phyloP scores from a whole-genome alignment of 2,113 vertebrate genomes.

The Agapornis roseicollis region DNA sequence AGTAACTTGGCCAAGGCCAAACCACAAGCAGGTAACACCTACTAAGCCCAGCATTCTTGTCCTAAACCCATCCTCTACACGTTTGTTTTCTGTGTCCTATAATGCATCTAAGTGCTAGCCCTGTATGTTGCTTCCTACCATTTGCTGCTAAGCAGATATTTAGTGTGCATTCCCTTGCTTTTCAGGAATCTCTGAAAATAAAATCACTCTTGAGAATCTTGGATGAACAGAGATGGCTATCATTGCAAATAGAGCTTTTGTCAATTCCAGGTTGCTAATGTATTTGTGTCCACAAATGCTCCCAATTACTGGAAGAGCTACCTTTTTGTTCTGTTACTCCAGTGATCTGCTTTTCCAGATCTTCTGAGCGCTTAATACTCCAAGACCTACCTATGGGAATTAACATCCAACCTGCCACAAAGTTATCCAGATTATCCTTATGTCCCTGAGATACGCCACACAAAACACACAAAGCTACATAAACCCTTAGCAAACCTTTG shows the following conservation, averaged over 20 bases:
- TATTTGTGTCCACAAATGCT: neutral
- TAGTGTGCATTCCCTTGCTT: neutral
- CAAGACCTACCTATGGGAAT: neutral
- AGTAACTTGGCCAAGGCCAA: neutral
- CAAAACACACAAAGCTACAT: neutral
- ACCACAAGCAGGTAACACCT: neutral
- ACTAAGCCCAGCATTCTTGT: neutral
- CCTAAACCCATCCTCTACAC: rapidly evolving
- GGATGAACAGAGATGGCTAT: neutral
- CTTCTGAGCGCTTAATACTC: neutral
- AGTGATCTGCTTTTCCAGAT: neutral
- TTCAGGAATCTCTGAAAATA: neutral
- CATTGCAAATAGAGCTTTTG: neutral
- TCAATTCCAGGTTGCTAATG: neutral
- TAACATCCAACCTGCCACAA: neutral
- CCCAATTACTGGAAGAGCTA: neutral
- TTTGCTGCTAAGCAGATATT: neutral
- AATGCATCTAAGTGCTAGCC: neutral
- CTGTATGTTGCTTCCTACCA: neutral
- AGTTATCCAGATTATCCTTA: neutral
- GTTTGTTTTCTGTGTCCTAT: neutral
- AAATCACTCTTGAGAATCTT: neutral
- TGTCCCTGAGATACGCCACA: neutral
- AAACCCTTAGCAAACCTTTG: neutral
- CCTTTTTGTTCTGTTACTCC: neutral